Conservation (phyloP, 2,797 vertebrate genomes). For the Neomorphus geoffroyi region DNA sequence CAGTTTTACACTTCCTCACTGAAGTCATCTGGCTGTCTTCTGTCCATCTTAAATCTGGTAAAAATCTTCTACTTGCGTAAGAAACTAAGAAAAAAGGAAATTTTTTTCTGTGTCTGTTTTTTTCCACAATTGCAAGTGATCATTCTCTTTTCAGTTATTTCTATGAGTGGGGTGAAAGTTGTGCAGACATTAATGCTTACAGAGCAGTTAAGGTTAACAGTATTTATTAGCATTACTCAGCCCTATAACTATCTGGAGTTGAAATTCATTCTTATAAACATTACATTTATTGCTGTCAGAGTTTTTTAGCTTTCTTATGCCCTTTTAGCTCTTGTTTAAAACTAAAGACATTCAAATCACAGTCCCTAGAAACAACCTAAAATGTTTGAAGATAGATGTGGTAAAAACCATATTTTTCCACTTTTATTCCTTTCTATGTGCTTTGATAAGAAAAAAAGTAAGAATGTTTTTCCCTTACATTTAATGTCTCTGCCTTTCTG, state of each 20-base stretch:
- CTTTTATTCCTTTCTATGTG: not conserved
- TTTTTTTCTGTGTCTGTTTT: not conserved
- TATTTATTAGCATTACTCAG: not conserved
- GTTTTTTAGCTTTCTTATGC: not conserved
- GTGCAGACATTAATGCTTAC: not conserved
- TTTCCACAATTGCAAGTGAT: not conserved
- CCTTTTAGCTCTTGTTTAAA: not conserved
- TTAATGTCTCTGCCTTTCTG: not conserved
- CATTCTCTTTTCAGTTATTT: not conserved
- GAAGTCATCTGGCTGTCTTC: not conserved
- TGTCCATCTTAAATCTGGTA: not conserved
- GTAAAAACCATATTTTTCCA: not conserved
- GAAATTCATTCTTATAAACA: not conserved
- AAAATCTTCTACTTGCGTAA: not conserved
- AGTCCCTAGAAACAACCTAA: not conserved
- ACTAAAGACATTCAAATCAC: not conserved
- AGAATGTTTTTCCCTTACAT: not conserved
- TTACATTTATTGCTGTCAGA: not conserved
- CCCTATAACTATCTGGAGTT: not conserved
- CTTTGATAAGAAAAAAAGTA: not conserved
- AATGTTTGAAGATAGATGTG: not conserved
- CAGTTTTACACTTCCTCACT: not conserved
- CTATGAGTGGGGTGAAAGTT: accelerated
- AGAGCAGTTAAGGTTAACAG: not conserved
- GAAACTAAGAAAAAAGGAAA: not conserved